Conservation (phyloP, 2,113 vertebrate genomes). For the Channa argus region DNA sequence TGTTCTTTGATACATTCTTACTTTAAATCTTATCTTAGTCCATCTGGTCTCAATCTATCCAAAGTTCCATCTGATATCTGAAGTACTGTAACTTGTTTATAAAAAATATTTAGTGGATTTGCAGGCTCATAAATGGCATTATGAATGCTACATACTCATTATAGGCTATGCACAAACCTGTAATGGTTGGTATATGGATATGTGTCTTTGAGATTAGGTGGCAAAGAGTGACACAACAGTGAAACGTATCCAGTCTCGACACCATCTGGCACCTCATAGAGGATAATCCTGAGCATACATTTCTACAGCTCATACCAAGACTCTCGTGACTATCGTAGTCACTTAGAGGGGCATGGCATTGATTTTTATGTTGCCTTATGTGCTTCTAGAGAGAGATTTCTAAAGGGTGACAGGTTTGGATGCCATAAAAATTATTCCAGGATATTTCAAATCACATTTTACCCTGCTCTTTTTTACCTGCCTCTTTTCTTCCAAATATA, state of each 20-base stretch:
- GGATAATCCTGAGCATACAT: slow-evolving; percentile 12
- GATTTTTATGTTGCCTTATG: neutral
- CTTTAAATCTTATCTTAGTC: neutral
- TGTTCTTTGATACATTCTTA: neutral
- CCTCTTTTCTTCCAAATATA: neutral
- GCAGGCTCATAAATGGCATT: neutral
- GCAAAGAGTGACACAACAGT: neutral
- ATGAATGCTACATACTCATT: neutral
- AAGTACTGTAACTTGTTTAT: neutral
- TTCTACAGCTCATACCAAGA: neutral
- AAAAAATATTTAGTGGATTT: neutral
- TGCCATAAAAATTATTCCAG: neutral
- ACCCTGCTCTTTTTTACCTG: no score
- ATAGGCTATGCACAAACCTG: no score
- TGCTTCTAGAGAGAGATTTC: no score
- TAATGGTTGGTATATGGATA: neutral
- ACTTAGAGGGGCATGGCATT: neutral
- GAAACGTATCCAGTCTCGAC: neutral
- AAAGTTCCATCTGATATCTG: neutral
- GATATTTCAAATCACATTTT: neutral
- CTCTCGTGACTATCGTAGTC: neutral
- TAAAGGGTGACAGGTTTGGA: no score
- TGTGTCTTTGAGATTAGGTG: neutral
- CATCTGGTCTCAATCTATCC: no score
- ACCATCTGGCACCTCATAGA: slow-evolving; percentile 26